Conservation (phyloP, 2,113 vertebrate genomes). For the Malurus melanocephalus region DNA sequence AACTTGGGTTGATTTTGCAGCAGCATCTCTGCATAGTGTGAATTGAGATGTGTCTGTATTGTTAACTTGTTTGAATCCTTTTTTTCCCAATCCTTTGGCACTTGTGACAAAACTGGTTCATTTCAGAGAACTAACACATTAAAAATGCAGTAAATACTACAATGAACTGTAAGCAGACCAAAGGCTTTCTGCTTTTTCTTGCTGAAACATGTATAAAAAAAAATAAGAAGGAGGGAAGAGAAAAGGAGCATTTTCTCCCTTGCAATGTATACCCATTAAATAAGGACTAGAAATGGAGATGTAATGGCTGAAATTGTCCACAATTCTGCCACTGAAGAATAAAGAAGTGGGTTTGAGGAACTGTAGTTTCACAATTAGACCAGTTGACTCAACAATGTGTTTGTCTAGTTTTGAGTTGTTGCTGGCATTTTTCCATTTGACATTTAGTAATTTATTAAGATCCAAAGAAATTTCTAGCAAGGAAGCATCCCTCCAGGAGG, state of each 20-base stretch:
- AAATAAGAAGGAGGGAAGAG: neutral
- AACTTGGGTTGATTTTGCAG: slow-evolving; percentile 23
- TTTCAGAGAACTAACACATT: neutral
- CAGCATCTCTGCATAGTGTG: neutral
- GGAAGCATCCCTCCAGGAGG: neutral
- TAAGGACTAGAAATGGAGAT: neutral
- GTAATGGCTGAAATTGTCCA: neutral
- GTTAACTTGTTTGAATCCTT: slow-evolving; percentile 23
- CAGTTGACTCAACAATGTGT: neutral
- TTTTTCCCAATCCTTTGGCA: neutral
- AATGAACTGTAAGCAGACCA: neutral
- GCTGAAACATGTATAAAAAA: neutral
- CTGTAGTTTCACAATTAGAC: neutral
- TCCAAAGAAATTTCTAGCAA: neutral
- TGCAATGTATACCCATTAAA: neutral
- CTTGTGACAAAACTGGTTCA: slow-evolving; percentile 23
- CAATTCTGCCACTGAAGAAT: neutral
- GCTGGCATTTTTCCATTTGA: neutral
- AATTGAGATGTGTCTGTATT: neutral
- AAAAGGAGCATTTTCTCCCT: neutral
- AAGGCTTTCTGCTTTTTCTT: slow-evolving; percentile 5
- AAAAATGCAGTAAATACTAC: neutral
- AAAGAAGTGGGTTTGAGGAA: neutral
- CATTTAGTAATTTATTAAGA: neutral
- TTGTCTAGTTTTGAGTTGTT: neutral